These are phyloP conservation scores for Odontomachus brunneus DNA, from an alignment of 1,140 invertebrate genomes.

Conservation along the genomic window DNA sequence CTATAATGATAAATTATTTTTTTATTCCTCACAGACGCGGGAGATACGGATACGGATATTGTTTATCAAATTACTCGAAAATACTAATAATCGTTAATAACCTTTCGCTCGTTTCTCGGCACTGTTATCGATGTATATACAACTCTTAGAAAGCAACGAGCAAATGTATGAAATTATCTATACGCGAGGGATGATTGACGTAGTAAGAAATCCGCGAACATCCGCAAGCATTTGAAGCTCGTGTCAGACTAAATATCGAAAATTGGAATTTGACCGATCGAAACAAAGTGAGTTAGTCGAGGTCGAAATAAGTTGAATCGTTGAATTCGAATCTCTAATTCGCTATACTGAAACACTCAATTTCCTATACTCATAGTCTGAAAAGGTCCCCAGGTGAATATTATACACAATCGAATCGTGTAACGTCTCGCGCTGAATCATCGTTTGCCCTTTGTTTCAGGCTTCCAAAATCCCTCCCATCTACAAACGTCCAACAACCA, in stretches of 20 bases:
- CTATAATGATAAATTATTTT: slow-evolving; percentile 64
- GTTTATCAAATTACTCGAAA: slow-evolving; percentile 40
- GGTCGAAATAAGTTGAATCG: too few species aligned
- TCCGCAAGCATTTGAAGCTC: too few species aligned
- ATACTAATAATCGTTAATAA: background rate
- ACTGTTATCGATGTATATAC: background rate
- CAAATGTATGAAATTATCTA: background rate
- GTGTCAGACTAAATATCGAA: too few species aligned
- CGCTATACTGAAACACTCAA: too few species aligned
- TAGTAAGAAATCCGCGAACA: background rate
- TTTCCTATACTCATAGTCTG: too few species aligned
- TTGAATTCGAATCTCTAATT: too few species aligned
- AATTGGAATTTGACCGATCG: too few species aligned
- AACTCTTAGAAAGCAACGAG: background rate
- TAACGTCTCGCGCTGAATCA: background rate
- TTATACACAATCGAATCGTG: too few species aligned
- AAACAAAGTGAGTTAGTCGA: too few species aligned
- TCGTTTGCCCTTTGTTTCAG: slow-evolving; percentile 68
- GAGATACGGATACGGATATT: background rate
- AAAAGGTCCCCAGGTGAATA: too few species aligned
- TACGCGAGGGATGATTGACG: background rate
- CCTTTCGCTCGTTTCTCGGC: slow-evolving; percentile 8
- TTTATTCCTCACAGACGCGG: background rate
- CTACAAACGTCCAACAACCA: slow-evolving; percentile 81
- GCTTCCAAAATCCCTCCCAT: slow-evolving; percentile 84